Evolutionary conservation across 2,797 vertebrate genomes (phyloP), one percentile per base, ranked within the genome.

Genomic region (Thripadectes ignobilis): DNA sequence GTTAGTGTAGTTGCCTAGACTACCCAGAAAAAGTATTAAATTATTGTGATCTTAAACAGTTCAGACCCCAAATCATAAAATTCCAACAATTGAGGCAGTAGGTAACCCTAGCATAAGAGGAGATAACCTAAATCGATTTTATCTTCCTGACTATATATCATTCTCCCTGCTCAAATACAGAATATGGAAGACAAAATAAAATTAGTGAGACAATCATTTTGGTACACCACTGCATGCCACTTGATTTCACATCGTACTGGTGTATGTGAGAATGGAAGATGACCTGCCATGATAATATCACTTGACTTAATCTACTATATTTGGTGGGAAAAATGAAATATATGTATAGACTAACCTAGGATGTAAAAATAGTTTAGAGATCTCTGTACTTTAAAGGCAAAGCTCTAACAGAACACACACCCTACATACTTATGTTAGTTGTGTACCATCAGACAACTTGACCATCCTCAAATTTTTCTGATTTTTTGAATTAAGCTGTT

Each of bases 111-210:
- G 59, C 66, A 65, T 84, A 88, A 19, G 7, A 91, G 39, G 26
- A 92, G 62, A 85, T 89, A 96, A 71, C 38, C 41, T 84, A 89
- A 94, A 92, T 76, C 3, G 17, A 72, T 93, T 93, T 95, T 91
- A 85, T 65, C 65, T 88, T 92, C 34, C 49, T 58, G 59, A 68
- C 69, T 78, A 85, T 89, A 85, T 65, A 88, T 89, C 88, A 97
- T 89, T 55, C 26, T 66, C 34, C 18, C 43, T 43, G 36, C 46
- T 88, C 52, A 93, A 87, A 94, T 30, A 95, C 30, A 81, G 69
- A 92, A 82, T 58, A 72, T 22, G 17, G 32, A 87, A 88, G 41
- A 69, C 8, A 81, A 89, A 94, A 93, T 77, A 13, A 89, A 89
- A 78, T 94, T 30, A 93, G 71, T 38, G 62, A 73, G 48, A 85